phyloP scores from a whole-genome alignment of 2,888 invertebrate genomes.

The Dynastes hyllus region DNA sequence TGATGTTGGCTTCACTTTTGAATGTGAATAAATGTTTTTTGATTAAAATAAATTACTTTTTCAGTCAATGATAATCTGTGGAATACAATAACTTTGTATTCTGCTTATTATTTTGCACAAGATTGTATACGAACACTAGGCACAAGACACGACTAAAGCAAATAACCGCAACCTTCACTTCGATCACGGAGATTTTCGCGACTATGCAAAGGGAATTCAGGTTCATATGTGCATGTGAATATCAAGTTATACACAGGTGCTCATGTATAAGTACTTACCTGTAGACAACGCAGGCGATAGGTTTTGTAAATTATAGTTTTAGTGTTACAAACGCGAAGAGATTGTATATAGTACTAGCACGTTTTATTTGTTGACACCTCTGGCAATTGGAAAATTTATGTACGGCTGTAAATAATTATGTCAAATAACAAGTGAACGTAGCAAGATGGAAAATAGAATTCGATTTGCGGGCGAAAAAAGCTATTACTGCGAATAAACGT shows the following conservation, averaged over 20 bases:
- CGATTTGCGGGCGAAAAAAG: not conserved
- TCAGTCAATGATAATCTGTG: too few species aligned
- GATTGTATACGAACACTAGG: too few species aligned
- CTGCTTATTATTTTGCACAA: too few species aligned
- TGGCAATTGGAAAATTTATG: conserved; percentile 4
- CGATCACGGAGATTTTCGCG: not conserved
- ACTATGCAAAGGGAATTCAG: not conserved
- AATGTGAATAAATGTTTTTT: too few species aligned
- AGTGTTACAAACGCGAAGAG: conserved; percentile 6
- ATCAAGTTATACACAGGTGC: not conserved
- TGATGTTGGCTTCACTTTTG: too few species aligned
- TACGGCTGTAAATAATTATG: conserved; percentile 6
- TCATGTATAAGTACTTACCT: not conserved
- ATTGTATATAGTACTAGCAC: not conserved
- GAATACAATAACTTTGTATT: too few species aligned
- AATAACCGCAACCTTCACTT: conserved; percentile 13
- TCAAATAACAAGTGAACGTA: conserved; percentile 14
- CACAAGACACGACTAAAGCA: not conserved
- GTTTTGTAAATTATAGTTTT: conserved; percentile 19
- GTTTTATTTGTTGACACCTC: conserved; percentile 23
- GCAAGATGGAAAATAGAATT: not conserved
- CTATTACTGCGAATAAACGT: not conserved
- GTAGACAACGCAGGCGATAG: not conserved
- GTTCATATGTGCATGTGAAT: not conserved
- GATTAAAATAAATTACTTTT: too few species aligned